Evolutionary conservation across 1,140 invertebrate genomes (phyloP).

Genomic region (Halesus radiatus): DNA sequence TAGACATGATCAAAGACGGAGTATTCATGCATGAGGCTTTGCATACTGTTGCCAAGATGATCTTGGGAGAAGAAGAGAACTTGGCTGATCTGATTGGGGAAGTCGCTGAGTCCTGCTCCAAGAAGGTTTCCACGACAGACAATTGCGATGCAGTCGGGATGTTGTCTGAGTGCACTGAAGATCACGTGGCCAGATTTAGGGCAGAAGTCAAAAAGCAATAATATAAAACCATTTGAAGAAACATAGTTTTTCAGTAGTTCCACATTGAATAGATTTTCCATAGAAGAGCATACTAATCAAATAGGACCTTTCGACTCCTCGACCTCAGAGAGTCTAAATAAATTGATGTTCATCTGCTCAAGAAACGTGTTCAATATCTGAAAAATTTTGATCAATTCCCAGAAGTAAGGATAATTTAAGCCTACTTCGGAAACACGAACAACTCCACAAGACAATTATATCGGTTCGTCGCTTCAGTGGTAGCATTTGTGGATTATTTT

Average conservation of each 20-base stretch:
- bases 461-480: no score
- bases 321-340: no score
- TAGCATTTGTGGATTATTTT: no score
- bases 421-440: no score
- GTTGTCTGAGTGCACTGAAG: constrained; percentile 32
- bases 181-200: constrained; percentile 45
- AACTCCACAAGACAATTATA: no score
- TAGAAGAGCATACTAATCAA: no score
- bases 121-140: constrained; percentile 30
- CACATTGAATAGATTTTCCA: neutral
- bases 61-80: constrained; percentile 46
- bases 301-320: no score
- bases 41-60: neutral
- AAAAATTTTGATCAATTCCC: no score
- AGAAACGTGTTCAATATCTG: no score
- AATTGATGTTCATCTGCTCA: no score
- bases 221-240: neutral
- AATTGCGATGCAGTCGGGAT: constrained; percentile 35
- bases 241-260: neutral
- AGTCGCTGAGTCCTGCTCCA: constrained; percentile 42
- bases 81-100: constrained; percentile 46
- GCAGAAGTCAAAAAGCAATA: constrained; percentile 39
- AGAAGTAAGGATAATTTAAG: no score
- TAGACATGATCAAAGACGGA: constrained; percentile 42
- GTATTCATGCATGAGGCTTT: constrained; percentile 20